These are phyloP conservation scores for Entomyzon cyanotis DNA, from an alignment of 2,113 vertebrate genomes.

Conservation along the genomic window DNA sequence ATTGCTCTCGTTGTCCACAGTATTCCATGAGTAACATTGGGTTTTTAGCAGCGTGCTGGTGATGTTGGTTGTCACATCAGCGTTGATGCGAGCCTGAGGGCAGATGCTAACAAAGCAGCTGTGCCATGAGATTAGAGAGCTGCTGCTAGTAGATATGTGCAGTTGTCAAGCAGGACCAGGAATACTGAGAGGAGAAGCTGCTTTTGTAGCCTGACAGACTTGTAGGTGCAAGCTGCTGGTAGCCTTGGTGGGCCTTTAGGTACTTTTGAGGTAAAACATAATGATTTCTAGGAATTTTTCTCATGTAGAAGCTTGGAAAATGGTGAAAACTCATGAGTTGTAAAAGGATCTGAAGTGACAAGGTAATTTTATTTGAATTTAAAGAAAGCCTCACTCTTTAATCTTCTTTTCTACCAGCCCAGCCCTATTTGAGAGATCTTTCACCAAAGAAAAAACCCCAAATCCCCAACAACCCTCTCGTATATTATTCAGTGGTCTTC, in stretches of 20 bases:
- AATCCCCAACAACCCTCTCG: not conserved
- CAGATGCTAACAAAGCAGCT: not conserved
- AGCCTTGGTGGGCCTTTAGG: not conserved
- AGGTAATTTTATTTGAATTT: not conserved
- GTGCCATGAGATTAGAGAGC: not conserved
- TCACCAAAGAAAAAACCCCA: not conserved
- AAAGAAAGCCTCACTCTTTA: not conserved
- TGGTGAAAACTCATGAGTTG: not conserved
- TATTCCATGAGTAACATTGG: accelerated
- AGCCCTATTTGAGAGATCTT: not conserved
- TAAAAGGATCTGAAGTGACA: not conserved
- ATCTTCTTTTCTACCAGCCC: not conserved
- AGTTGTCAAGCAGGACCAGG: not conserved
- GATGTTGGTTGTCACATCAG: not conserved
- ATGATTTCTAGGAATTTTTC: not conserved
- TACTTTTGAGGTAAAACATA: slow-evolving; percentile 32
- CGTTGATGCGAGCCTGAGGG: not conserved
- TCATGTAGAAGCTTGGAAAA: not conserved
- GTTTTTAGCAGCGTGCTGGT: not conserved
- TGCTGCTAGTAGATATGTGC: not conserved
- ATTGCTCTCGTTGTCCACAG: accelerated
- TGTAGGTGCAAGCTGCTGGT: slow-evolving; percentile 1
- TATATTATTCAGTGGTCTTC: not conserved
- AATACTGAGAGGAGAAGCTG: not conserved
- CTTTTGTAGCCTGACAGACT: not conserved